phyloP scores from a whole-genome alignment of 92 coral and sea anemone genomes.

The Galaxea fascicularis region DNA sequence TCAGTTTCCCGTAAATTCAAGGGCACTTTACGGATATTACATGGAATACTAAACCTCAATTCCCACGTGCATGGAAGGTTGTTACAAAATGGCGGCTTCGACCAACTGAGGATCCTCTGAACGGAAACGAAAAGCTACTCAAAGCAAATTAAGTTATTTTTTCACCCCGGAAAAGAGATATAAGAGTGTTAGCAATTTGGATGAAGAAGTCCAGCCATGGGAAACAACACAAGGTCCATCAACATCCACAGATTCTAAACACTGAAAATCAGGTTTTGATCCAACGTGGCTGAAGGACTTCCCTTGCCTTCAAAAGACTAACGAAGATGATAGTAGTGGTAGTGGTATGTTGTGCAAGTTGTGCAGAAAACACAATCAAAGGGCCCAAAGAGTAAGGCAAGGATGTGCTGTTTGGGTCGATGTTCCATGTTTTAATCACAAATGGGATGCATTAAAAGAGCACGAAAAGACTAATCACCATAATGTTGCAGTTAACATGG shows the following conservation, averaged over 20 bases:
- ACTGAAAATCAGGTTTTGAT: too few relatives aligned
- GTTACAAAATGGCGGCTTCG: too few relatives aligned
- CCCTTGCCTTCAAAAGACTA: neutral
- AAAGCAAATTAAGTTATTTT: too few relatives aligned
- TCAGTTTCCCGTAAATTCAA: too few relatives aligned
- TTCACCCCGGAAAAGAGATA: neutral
- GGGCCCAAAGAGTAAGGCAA: constrained; percentile 34
- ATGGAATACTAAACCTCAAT: too few relatives aligned
- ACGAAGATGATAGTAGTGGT: neutral
- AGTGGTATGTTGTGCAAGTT: constrained; percentile 30
- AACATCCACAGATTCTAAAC: too few relatives aligned
- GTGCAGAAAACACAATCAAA: constrained; percentile 36
- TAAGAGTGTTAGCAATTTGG: neutral
- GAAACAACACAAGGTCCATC: too few relatives aligned
- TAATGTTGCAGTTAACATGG: constrained; percentile 19
- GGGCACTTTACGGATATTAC: too few relatives aligned
- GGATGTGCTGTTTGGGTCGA: constrained; percentile 44
- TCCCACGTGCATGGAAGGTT: neutral
- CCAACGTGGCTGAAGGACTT: too few relatives aligned
- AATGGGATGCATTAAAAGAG: constrained; percentile 10
- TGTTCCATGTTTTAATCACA: constrained; percentile 22
- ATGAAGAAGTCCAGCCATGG: too few relatives aligned
- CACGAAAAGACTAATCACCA: constrained; percentile 39
- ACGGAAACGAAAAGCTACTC: too few relatives aligned
- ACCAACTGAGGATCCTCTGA: too few relatives aligned